Evolutionary conservation across 2,797 vertebrate genomes (phyloP).

Genomic region (Neopelma chrysocephalum): DNA sequence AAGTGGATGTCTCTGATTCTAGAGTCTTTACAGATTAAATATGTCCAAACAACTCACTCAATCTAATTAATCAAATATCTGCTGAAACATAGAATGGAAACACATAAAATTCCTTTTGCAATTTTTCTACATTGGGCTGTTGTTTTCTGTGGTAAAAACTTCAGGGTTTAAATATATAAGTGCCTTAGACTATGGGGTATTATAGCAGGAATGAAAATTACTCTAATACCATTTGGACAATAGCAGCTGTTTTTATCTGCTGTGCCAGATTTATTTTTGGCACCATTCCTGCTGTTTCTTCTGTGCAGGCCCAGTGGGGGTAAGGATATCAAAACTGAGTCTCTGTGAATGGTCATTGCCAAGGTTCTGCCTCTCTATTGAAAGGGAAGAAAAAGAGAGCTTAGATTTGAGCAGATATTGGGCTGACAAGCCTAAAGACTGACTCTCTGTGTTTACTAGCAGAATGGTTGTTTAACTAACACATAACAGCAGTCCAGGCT

Average conservation of each 20-base stretch:
- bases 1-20: not conserved
- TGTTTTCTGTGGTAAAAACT: not conserved
- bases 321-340: not conserved
- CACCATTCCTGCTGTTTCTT: not conserved
- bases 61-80: not conserved
- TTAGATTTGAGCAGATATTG: not conserved
- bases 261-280: conserved; percentile 17
- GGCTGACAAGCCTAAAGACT: not conserved
- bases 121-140: not conserved
- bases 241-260: conserved; percentile 22
- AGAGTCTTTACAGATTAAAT: not conserved
- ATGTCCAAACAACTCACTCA: not conserved
- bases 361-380: not conserved
- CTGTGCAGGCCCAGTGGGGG: not conserved
- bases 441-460: not conserved
- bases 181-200: not conserved
- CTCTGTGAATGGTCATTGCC: not conserved
- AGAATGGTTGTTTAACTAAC: not conserved
- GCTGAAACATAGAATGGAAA: not conserved
- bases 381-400: not conserved
- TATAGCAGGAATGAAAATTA: not conserved
- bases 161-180: not conserved
- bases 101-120: not conserved
- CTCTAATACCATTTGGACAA: not conserved
- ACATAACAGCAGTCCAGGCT: not conserved